Conservation (phyloP, 2,888 invertebrate genomes). For the Alviniconcha strummeri region DNA sequence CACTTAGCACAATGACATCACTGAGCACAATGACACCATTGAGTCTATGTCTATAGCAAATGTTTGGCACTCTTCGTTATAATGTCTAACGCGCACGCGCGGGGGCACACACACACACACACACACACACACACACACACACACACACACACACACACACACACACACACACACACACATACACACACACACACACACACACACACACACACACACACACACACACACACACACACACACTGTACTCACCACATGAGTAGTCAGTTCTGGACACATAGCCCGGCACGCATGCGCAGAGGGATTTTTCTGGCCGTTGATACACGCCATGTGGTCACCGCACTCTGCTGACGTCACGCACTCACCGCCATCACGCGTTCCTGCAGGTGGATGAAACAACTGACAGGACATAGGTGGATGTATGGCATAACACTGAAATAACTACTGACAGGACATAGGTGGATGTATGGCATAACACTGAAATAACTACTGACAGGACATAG, state of each 20-base stretch:
- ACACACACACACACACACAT: neutral
- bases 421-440: too few species aligned
- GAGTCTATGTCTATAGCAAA: too few species aligned
- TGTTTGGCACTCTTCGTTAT: too few species aligned
- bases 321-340: conserved; percentile 6
- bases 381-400: too few species aligned
- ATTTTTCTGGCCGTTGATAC: neutral
- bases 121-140: neutral
- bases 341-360: conserved; percentile 1
- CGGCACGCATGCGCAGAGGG: neutral
- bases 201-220: conserved; percentile 1
- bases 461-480: too few species aligned
- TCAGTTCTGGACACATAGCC: neutral
- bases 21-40: too few species aligned
- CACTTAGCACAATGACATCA: too few species aligned
- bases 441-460: too few species aligned
- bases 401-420: too few species aligned
- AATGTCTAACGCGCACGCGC: too few species aligned
- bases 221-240: conserved; percentile 18
- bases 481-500: too few species aligned
- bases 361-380: neutral
- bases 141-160: neutral
- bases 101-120: neutral
- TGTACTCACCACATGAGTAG: neutral
- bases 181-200: neutral